Conservation (phyloP, 2,113 vertebrate species). For the Neolamprologus sp. region DNA sequence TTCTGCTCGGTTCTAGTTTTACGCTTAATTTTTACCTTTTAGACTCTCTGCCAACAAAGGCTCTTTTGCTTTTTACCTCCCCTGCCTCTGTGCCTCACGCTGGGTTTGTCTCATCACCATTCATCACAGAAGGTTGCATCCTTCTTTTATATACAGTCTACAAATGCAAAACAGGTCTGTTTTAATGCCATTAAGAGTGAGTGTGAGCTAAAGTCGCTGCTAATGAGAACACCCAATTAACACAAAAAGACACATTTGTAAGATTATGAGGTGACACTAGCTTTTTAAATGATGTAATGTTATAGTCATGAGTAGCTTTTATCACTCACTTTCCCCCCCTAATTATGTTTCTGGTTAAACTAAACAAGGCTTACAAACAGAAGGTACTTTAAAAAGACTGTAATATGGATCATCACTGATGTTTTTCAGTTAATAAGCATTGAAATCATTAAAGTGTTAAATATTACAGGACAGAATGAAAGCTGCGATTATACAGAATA, state of each 20-base stretch:
- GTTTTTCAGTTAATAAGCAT: neutral
- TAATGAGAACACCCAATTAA: neutral
- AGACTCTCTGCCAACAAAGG: neutral
- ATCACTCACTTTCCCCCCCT: neutral
- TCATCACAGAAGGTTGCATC: neutral
- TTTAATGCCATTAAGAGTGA: neutral
- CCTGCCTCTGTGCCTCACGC: neutral
- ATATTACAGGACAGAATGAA: neutral
- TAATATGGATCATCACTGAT: neutral
- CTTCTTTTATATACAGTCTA: neutral
- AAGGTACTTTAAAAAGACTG: neutral
- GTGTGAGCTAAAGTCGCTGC: neutral
- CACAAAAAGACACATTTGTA: neutral
- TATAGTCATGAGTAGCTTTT: neutral
- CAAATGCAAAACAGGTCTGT: neutral
- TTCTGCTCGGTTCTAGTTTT: neutral
- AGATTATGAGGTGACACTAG: neutral
- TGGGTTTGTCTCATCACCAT: neutral
- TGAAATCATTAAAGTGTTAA: neutral
- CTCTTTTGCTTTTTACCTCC: neutral
- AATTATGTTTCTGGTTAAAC: neutral
- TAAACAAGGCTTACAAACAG: neutral
- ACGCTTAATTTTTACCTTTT: neutral
- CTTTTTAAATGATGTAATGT: neutral
- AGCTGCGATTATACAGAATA: neutral